Conservation (phyloP, 2,888 invertebrate species). For the Erannis defoliaria region DNA sequence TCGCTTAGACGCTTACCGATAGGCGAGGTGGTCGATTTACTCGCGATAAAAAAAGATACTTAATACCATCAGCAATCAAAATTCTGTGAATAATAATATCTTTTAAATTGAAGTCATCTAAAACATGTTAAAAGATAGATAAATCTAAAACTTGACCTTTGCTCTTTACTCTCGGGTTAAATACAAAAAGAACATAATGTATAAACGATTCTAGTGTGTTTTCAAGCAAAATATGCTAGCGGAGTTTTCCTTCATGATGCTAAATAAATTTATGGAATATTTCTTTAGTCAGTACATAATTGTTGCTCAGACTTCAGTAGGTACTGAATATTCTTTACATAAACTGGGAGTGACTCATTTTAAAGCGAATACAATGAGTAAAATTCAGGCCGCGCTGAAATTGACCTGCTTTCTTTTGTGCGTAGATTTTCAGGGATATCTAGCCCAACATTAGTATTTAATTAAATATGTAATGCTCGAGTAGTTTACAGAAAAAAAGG, state of each 20-base stretch:
- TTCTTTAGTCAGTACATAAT: neutral
- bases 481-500: neutral
- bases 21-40: too few species aligned
- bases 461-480: constrained; percentile 10
- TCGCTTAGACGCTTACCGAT: too few species aligned
- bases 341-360: constrained; percentile 33
- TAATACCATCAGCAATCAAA: constrained; percentile 1
- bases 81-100: neutral
- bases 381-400: constrained; percentile 33
- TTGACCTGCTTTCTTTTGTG: constrained; percentile 34
- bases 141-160: constrained; percentile 15
- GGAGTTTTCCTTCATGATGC: constrained; percentile 14
- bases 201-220: constrained; percentile 5
- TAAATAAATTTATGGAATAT: constrained; percentile 17
- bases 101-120: constrained; percentile 1
- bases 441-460: constrained; percentile 28
- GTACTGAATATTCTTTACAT: constrained; percentile 7
- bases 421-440: constrained; percentile 23
- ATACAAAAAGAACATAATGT: constrained; percentile 9
- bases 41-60: neutral
- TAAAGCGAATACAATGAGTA: constrained; percentile 31
- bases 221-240: constrained; percentile 10
- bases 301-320: neutral
- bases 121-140: constrained; percentile 14
- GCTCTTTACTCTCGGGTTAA: constrained; percentile 13